phyloP scores from a whole-genome alignment of 2,797 vertebrate genomes.

The Tadarida brasiliensis region DNA sequence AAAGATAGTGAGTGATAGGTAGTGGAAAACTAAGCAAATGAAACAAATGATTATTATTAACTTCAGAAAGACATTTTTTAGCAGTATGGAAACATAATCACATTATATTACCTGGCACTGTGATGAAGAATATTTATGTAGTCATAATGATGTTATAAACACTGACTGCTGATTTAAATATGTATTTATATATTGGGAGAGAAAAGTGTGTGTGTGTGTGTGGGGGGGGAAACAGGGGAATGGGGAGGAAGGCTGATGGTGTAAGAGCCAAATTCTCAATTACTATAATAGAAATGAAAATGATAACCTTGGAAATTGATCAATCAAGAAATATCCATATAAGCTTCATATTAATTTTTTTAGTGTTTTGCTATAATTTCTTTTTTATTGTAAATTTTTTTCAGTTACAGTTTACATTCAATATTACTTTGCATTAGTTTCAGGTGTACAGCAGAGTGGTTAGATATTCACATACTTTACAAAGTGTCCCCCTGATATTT shows the following conservation, averaged over 20 bases:
- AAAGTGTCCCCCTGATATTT: neutral
- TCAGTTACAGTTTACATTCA: neutral
- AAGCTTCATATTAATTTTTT: conserved; percentile 13
- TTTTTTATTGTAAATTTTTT: neutral
- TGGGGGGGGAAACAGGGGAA: fast-evolving
- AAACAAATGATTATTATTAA: neutral
- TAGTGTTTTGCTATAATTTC: neutral
- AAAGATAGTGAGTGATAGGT: neutral
- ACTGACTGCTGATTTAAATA: neutral
- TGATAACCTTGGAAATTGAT: neutral
- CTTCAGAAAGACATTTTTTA: conserved; percentile 36
- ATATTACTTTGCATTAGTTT: neutral
- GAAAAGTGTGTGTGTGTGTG: neutral
- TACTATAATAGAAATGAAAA: neutral
- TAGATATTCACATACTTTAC: neutral
- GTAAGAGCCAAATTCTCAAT: neutral
- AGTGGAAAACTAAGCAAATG: neutral
- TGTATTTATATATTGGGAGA: neutral
- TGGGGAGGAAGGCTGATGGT: neutral
- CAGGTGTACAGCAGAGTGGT: neutral
- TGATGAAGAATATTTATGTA: neutral
- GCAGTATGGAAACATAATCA: conserved; percentile 4
- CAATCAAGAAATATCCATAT: neutral
- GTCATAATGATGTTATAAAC: neutral
- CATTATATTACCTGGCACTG: neutral